Percentiles rank a stretch among this genome's conserved stretches.
Conservation (phyloP, 2,888 invertebrate genomes). For the Julus scanicus region DNA sequence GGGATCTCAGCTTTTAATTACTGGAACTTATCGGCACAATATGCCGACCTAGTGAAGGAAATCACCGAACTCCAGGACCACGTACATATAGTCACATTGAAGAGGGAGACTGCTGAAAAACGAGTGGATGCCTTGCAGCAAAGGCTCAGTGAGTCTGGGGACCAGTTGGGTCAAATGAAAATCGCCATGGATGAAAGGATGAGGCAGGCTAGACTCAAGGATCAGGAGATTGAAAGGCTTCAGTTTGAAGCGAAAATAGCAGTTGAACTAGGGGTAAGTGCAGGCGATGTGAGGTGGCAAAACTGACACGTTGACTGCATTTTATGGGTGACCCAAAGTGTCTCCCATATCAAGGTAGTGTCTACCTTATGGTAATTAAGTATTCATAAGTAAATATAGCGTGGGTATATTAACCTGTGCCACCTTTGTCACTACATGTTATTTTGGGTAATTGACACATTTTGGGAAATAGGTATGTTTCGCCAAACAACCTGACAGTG, state of each 20-base stretch:
- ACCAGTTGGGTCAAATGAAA: conserved; percentile 55
- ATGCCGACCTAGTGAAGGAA: conserved; percentile 61
- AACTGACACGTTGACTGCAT: conserved; percentile 34
- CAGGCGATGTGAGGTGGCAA: neutral
- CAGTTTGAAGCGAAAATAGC: conserved; percentile 26
- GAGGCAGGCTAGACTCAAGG: conserved; percentile 9
- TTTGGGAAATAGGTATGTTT: neutral
- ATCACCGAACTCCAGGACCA: conserved; percentile 60
- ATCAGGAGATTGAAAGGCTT: conserved; percentile 3
- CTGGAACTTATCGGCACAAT: conserved; percentile 58
- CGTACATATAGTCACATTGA: conserved; percentile 57
- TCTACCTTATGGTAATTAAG: neutral
- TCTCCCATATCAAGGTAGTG: neutral
- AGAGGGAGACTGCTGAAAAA: conserved; percentile 58
- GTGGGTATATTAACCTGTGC: neutral
- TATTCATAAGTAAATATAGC: neutral
- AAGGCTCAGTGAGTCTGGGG: conserved; percentile 53
- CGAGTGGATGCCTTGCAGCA: conserved; percentile 56
- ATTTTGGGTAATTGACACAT: neutral
- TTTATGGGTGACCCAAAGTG: neutral
- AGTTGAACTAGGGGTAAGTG: conserved; percentile 1
- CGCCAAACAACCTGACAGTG: no score
- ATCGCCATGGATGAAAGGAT: conserved; percentile 49
- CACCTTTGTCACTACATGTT: neutral
- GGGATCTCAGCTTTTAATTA: conserved; percentile 58